Evolutionary conservation across 2,888 invertebrate species (phyloP), one percentile per base, ranked within the genome.

Genomic region (Cenopis cana): DNA sequence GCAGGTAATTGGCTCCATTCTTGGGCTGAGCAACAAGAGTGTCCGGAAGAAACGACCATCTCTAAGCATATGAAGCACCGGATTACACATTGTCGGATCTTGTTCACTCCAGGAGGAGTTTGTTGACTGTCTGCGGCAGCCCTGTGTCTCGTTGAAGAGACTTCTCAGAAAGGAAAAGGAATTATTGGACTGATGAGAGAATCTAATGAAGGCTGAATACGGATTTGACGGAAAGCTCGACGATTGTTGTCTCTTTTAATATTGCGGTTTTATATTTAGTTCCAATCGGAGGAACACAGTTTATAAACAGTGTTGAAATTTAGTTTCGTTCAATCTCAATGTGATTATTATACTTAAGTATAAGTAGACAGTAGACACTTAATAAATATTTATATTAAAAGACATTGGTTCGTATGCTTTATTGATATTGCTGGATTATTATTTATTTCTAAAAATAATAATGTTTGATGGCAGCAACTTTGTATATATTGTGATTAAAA

Each of bases 41-140:
- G 96, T 96, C 77, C 94, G 96, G 81, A 96, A 96, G 93, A 96
- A 96, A 93, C 94, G 96, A 77, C 96, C 96, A 54, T 96, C 96
- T 18, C 92, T 96, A 76, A 96, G 96, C 90, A 96, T 96, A 95
- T 96, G 95, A 95, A 84, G 84, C 76, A 81, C 75, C 73, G 66
- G 75, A 74, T 74, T 74, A 74, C 41, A 72, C 72, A 67, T 70
- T 72, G 73, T 71, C 73, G 84, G 85, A 83, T 83, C 82, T 86
- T 81, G 84, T 86, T 87, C 77, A 87, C 93, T 92, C 92, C 89
- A 79, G 82, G 87, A 79, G 92, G 93, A 90, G 93, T 87, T 86
- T 89, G 86, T 88, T 86, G 84, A 87, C 86, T 86, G 88, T 87
- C 81, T 70, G 52, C 73, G 76, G 83, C 85, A 82, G 88, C 85